These are phyloP conservation scores for Nemotelus pantherinus DNA, from an alignment of 2,888 invertebrate genomes.

Conservation along the genomic window DNA sequence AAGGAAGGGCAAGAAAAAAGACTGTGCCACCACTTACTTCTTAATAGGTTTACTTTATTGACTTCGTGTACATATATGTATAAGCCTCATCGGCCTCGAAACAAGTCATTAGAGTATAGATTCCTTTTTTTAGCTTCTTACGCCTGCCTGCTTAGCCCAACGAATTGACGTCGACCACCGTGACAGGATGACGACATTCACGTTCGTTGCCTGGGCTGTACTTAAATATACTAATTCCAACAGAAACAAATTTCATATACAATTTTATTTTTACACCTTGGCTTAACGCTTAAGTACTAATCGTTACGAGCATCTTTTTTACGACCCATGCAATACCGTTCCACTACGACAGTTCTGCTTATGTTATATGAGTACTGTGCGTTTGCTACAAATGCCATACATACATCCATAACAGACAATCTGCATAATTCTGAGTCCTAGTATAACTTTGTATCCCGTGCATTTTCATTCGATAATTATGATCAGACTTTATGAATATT, in stretches of 20 bases:
- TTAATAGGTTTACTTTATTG: conserved; percentile 40
- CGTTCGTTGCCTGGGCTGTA: too few species aligned
- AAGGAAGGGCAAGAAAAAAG: conserved; percentile 32
- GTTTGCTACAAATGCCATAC: not conserved
- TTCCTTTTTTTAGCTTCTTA: not conserved
- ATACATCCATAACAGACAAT: not conserved
- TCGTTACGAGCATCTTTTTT: conserved; percentile 34
- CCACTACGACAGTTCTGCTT: not conserved
- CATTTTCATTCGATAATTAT: conserved; percentile 42
- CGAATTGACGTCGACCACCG: conserved; percentile 3
- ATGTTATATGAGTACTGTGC: too few species aligned
- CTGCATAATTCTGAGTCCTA: not conserved
- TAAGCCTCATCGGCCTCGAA: conserved; percentile 34
- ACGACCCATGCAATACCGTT: conserved; percentile 29
- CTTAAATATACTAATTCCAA: conserved; percentile 25
- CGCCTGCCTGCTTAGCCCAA: not conserved
- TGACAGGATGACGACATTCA: not conserved
- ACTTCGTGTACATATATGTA: not conserved
- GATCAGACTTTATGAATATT: conserved; percentile 41
- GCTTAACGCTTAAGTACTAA: conserved; percentile 44
- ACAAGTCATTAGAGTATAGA: conserved; percentile 4
- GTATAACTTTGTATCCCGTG: conserved; percentile 46
- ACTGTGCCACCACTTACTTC: conserved; percentile 25
- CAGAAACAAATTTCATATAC: conserved; percentile 45
- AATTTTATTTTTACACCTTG: conserved; percentile 50